phyloP scores from a whole-genome alignment of 2,888 invertebrate genomes.

The Teleiodes luculella region DNA sequence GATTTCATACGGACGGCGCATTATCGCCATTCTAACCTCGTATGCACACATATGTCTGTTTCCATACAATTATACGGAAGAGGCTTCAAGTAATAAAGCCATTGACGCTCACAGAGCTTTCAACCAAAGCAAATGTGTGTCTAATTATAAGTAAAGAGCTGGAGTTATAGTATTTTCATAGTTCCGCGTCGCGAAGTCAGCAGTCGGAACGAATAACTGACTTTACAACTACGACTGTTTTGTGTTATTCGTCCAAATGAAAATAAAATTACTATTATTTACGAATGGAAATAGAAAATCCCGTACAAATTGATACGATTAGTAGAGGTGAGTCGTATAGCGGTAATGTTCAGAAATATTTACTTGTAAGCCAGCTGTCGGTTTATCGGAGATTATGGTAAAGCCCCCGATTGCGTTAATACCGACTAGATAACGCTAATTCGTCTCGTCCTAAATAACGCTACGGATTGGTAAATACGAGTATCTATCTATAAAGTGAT shows the following conservation, averaged over 20 bases:
- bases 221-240: conserved; percentile 38
- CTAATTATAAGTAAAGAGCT: too few relatives aligned
- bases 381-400: not conserved
- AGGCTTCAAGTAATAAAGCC: too few relatives aligned
- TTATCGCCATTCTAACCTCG: too few relatives aligned
- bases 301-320: conserved; percentile 36
- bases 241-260: conserved; percentile 38
- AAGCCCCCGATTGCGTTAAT: not conserved
- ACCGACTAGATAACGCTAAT: not conserved
- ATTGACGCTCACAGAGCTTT: too few relatives aligned
- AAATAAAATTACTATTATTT: conserved; percentile 53
- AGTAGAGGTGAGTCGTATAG: conserved; percentile 3
- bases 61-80: too few relatives aligned
- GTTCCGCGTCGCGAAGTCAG: not conserved
- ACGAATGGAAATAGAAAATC: conserved; percentile 33
- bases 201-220: conserved; percentile 20
- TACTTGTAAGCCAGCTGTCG: not conserved
- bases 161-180: too few relatives aligned
- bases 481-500: not conserved
- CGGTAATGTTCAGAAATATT: too few relatives aligned
- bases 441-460: conserved; percentile 1
- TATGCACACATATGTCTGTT: too few relatives aligned
- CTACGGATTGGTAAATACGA: not conserved
- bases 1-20: too few relatives aligned
- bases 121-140: too few relatives aligned